Evolutionary conservation across 2,888 invertebrate genomes (phyloP), one percentile per base, ranked within the genome.

Genomic region (Drosophila lutescens): DNA sequence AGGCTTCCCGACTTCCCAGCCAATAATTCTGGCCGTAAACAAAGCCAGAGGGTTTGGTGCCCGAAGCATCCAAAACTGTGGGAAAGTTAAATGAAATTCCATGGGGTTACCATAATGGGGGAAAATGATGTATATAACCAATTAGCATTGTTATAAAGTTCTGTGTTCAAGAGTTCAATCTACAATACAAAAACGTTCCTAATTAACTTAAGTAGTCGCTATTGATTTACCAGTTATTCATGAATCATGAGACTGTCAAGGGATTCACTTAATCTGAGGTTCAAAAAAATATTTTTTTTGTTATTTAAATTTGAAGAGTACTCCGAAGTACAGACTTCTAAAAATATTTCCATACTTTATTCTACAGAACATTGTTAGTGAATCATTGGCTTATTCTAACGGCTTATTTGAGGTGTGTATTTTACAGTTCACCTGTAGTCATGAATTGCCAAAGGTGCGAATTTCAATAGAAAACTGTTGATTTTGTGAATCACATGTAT

Each of bases 11-110:
- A 23, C 93, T 93, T 12, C 94, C 94, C 38, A 94, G 77, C 94
- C 94, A 94, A 55, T 93, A 93, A 88, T 94, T 94, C 71, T 94
- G 93, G 0, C 94, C 94, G 75, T 93, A 93, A 1, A 94, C 82
- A 79, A 94, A 94, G 3, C 94, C 94, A 0, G 93, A 80, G 1
- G 91, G 92, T 4, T 94, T 93, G 13, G 89, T 89, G 12, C 94
- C 94, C 57, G 94, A 94, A 4, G 94, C 92, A 85, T 94, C 94
- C 44, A 94, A 82, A 77, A 93, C 94, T 93, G 73, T 10, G 41
- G 51, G 26, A 9, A 59, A 26, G 10, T 40, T 20, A 12, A 7
- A 20, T 10, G 30, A 9, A 30, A 40, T 30, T 40, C 17, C 32
- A 38, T 3, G 23, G 23, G 23, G 4, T 23, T 23, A 23, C 23